Evolutionary conservation across 2,888 invertebrate species (phyloP).

Genomic region (Heliconius sara): DNA sequence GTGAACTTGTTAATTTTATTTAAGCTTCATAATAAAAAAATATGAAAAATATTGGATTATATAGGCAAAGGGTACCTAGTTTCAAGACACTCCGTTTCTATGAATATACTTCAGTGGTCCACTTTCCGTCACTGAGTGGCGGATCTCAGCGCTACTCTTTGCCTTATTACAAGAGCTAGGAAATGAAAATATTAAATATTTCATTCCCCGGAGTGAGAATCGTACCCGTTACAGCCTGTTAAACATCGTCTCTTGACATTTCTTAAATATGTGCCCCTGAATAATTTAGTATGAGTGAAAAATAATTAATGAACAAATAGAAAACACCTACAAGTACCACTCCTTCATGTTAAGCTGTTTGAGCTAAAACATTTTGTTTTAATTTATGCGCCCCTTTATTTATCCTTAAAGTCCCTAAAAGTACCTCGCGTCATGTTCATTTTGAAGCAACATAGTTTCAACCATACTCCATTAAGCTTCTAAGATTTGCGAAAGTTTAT

Average conservation of each 20-base stretch:
- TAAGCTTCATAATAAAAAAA: neutral
- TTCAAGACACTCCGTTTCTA: no score
- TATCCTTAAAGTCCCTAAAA: conserved; percentile 38
- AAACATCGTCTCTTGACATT: no score
- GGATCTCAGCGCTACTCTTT: no score
- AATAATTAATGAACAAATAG: conserved; percentile 5
- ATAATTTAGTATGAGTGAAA: neutral
- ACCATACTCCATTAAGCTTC: neutral
- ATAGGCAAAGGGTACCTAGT: no score
- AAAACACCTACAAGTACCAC: neutral
- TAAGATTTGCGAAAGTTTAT: neutral
- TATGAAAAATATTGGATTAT: no score
- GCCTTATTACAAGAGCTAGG: no score
- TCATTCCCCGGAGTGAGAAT: no score
- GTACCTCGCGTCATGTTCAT: conserved; percentile 40
- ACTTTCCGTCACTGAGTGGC: no score
- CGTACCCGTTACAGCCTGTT: no score
- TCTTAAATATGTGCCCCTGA: neutral
- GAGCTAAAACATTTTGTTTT: conserved; percentile 27
- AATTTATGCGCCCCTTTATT: conserved; percentile 40
- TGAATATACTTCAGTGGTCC: no score
- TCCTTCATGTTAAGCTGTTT: conserved; percentile 5
- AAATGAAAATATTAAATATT: no score
- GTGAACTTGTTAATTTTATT: no score
- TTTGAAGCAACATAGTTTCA: conserved; percentile 18